Evolutionary conservation across 2,888 invertebrate genomes (phyloP).

Genomic region (Limenitis camilla): DNA sequence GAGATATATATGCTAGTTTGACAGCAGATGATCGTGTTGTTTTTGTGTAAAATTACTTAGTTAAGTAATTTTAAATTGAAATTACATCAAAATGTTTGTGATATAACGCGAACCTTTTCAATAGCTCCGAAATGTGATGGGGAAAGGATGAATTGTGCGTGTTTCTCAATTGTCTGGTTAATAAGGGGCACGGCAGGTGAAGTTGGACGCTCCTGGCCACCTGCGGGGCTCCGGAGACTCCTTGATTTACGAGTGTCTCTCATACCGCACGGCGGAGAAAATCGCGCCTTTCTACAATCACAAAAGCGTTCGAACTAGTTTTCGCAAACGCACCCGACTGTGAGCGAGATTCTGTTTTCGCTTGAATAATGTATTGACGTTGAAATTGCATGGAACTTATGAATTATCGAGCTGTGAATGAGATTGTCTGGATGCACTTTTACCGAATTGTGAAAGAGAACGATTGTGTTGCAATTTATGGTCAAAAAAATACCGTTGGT

Average conservation of each 20-base stretch:
- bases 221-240: constrained; percentile 40
- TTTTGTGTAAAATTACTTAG: no score
- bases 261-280: constrained; percentile 48
- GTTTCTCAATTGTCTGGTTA: constrained; percentile 39
- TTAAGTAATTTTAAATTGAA: no score
- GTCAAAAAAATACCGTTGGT: not conserved
- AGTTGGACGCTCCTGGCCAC: constrained; percentile 45
- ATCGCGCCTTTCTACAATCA: constrained; percentile 46
- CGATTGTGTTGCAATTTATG: constrained; percentile 4
- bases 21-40: no score
- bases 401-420: constrained; percentile 24
- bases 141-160: constrained; percentile 26
- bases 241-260: constrained; percentile 54
- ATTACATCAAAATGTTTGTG: constrained; percentile 9
- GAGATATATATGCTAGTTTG: no score
- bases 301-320: constrained; percentile 32
- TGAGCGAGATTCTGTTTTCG: constrained; percentile 21
- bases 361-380: constrained; percentile 21
- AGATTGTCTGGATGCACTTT: constrained; percentile 21
- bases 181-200: constrained; percentile 54
- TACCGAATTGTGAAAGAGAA: constrained; percentile 13
- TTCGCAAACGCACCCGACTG: constrained; percentile 20
- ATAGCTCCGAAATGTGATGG: constrained; percentile 3
- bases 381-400: constrained; percentile 24
- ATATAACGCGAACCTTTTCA: constrained; percentile 8